These are phyloP conservation scores for Troilus luridus DNA, from an alignment of 2,888 invertebrate genomes.

Conservation along the genomic window DNA sequence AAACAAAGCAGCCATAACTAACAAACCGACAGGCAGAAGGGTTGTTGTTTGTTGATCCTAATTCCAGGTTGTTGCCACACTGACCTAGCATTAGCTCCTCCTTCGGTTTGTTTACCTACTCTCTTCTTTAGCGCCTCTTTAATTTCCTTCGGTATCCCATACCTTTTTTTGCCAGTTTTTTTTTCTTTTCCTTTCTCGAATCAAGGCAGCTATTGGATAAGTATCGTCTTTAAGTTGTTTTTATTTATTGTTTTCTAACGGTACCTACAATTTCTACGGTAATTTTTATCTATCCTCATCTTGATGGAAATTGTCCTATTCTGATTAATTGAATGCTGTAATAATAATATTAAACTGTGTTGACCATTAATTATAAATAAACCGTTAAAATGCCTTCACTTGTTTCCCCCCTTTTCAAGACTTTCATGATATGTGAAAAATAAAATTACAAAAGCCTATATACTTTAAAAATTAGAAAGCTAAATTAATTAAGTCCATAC, in stretches of 20 bases:
- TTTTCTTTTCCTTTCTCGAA: not conserved
- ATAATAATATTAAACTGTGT: too few species aligned
- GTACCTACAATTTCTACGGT: not conserved
- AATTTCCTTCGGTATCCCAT: not conserved
- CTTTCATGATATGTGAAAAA: too few species aligned
- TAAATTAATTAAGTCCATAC: too few species aligned
- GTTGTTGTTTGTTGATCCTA: slow-evolving; percentile 38
- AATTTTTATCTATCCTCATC: not conserved
- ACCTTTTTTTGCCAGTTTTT: not conserved
- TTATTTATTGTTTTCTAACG: not conserved
- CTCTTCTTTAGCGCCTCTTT: slow-evolving; percentile 28
- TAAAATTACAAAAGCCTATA: too few species aligned
- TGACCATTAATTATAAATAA: too few species aligned
- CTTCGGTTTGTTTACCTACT: slow-evolving; percentile 38
- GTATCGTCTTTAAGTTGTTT: not conserved
- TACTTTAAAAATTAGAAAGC: too few species aligned
- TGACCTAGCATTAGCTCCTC: slow-evolving; percentile 34
- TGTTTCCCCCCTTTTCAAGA: too few species aligned
- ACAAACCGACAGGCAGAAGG: slow-evolving; percentile 2
- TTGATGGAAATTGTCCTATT: too few species aligned
- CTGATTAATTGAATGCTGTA: too few species aligned
- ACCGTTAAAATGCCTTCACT: too few species aligned
- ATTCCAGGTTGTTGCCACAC: slow-evolving; percentile 38
- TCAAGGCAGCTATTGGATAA: not conserved
- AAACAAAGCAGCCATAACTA: slow-evolving; percentile 20